Percentiles rank a stretch among this genome's conserved stretches.
These are phyloP conservation scores for Salminus brasiliensis DNA, from an alignment of 2,113 vertebrate species.

Conservation along the genomic window DNA sequence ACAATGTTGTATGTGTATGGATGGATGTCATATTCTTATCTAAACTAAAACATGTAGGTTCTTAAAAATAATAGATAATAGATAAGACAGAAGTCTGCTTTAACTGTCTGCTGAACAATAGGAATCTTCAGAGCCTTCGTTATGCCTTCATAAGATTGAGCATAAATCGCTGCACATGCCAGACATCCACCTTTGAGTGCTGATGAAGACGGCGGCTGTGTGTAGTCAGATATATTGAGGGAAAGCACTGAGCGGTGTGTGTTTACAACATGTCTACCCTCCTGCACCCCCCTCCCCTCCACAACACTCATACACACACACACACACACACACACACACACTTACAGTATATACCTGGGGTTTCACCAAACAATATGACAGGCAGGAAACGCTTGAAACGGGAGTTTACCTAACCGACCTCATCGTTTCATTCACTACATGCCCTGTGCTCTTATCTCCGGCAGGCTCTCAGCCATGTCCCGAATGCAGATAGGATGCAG, in stretches of 20 bases:
- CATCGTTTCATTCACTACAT: conserved; percentile 41
- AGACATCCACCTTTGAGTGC: conserved; percentile 1
- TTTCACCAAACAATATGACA: conserved; percentile 59
- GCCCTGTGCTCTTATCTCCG: conserved; percentile 32
- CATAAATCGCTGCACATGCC: conserved; percentile 9
- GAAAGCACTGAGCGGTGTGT: conserved; percentile 49
- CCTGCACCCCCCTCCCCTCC: background rate
- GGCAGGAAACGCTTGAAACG: conserved; percentile 57
- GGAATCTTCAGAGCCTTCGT: conserved; percentile 7
- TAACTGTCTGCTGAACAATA: background rate
- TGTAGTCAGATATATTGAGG: conserved; percentile 31
- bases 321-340: conserved; percentile 26
- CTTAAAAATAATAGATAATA: background rate
- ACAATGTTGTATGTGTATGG: too few species aligned
- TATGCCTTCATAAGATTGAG: conserved; percentile 16
- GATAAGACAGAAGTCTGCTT: background rate
- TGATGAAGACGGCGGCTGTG: conserved; percentile 3
- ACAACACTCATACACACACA: too few species aligned
- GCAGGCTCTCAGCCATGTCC: conserved; percentile 40
- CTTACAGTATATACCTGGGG: conserved; percentile 59
- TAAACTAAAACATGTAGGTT: background rate
- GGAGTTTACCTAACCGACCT: conserved; percentile 61
- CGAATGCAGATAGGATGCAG: conserved; percentile 53
- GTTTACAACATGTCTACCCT: conserved; percentile 24
- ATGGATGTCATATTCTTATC: too few species aligned